phyloP scores from a whole-genome alignment of 37 sponge, comb jelly and placozoan genomes.

The Mnemiopsis leidyi region DNA sequence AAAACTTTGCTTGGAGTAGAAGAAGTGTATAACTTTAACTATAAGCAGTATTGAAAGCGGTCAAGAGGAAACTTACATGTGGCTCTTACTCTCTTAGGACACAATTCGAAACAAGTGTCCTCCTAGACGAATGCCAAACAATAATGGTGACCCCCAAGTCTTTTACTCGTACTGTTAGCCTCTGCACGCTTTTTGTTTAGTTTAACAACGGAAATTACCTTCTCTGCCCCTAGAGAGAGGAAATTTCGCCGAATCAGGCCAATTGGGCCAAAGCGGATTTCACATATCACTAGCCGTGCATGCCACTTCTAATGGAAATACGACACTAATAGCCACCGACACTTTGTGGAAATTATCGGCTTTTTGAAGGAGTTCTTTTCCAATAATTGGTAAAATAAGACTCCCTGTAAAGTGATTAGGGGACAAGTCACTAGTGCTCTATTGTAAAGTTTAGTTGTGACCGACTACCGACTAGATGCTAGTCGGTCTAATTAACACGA shows the following conservation, averaged over 20 bases:
- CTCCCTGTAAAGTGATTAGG: not conserved
- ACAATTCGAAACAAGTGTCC: not conserved
- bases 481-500: no score
- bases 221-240: not conserved
- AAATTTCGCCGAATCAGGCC: not conserved
- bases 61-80: not conserved
- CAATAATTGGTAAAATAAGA: not conserved
- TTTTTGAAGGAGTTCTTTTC: not conserved
- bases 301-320: not conserved
- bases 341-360: not conserved
- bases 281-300: not conserved
- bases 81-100: not conserved
- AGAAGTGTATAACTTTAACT: no score
- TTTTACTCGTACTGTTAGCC: not conserved
- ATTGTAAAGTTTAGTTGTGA: no score
- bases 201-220: not conserved
- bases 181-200: not conserved
- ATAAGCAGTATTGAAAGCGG: not conserved
- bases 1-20: not conserved
- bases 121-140: not conserved
- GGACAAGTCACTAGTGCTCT: not conserved
- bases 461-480: no score
- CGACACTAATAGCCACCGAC: not conserved
- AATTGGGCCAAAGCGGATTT: not conserved
- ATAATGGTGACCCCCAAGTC: not conserved